These are phyloP conservation scores for Saxidomus purpurata DNA, from an alignment of 1,140 invertebrate genomes.

Conservation along the genomic window DNA sequence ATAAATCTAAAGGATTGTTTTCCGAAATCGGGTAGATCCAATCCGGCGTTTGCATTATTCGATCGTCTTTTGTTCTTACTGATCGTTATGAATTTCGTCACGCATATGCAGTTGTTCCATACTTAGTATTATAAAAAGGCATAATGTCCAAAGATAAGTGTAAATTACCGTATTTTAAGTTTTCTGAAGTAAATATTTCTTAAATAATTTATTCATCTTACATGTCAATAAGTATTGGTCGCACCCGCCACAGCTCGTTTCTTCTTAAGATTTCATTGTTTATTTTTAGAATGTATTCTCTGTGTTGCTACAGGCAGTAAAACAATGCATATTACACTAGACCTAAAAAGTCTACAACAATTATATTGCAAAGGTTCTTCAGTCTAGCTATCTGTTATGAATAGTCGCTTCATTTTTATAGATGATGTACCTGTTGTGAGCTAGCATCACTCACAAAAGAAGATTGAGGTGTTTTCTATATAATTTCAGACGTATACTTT, in stretches of 20 bases:
- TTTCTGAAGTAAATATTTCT: neutral
- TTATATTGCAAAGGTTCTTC: no score
- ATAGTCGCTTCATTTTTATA: no score
- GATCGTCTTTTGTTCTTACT: neutral
- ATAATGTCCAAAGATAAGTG: neutral
- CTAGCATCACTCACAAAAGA: no score
- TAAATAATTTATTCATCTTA: neutral
- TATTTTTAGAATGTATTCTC: neutral
- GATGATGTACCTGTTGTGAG: no score
- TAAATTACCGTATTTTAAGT: neutral
- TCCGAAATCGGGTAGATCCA: constrained; percentile 15
- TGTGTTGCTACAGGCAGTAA: no score
- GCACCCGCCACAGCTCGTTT: neutral
- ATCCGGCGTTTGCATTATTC: constrained; percentile 11
- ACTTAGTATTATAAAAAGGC: neutral
- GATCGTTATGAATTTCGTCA: constrained; percentile 12
- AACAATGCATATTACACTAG: no score
- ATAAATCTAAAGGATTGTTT: neutral
- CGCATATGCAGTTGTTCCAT: neutral
- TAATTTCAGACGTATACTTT: no score
- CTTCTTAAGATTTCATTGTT: neutral
- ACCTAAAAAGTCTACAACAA: no score
- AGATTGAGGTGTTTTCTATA: no score
- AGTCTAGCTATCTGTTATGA: no score
- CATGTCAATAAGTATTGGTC: no score